A percentile compares a stretch with the other conserved stretches of the same genome.
Evolutionary conservation across 2,113 vertebrate genomes (phyloP).

Genomic region (Corythoichthys intestinalis): DNA sequence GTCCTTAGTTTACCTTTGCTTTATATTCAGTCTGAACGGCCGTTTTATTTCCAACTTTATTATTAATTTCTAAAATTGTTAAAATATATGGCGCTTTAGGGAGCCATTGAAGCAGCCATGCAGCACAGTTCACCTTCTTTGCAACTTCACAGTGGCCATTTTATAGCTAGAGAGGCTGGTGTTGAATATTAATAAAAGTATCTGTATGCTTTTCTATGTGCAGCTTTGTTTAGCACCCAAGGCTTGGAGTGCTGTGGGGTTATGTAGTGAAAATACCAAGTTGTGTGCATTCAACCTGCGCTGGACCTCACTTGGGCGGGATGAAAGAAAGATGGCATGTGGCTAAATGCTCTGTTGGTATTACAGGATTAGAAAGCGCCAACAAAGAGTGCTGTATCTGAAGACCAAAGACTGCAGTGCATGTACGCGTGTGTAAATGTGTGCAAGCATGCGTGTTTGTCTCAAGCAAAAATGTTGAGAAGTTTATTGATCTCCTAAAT

Average conservation of each 20-base stretch:
- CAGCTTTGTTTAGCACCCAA: conserved; percentile 7
- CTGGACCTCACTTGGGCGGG: conserved; percentile 25
- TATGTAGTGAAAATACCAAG: conserved; percentile 27
- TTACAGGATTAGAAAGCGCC: conserved; percentile 50
- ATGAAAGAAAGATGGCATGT: conserved; percentile 58
- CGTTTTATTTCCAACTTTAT: conserved; percentile 29
- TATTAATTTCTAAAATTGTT: conserved; percentile 22
- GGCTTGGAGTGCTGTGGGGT: conserved; percentile 9
- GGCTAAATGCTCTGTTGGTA: conserved; percentile 54
- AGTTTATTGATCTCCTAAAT: background rate
- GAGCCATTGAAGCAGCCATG: conserved; percentile 1
- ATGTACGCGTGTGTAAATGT: conserved; percentile 30
- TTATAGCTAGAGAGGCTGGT: conserved; percentile 1
- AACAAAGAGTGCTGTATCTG: conserved; percentile 13
- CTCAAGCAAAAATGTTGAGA: background rate
- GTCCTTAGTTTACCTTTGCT: conserved; percentile 18
- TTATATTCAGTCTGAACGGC: conserved; percentile 17
- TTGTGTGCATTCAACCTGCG: conserved; percentile 40
- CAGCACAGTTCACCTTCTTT: conserved; percentile 5
- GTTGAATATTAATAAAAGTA: conserved; percentile 13
- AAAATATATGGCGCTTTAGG: conserved; percentile 18
- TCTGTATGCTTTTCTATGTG: conserved; percentile 26
- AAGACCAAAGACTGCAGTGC: conserved; percentile 27
- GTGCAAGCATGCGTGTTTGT: conserved; percentile 18
- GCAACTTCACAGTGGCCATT: background rate